Conservation (phyloP, 2,888 invertebrate species). For the Protonemura montana region DNA sequence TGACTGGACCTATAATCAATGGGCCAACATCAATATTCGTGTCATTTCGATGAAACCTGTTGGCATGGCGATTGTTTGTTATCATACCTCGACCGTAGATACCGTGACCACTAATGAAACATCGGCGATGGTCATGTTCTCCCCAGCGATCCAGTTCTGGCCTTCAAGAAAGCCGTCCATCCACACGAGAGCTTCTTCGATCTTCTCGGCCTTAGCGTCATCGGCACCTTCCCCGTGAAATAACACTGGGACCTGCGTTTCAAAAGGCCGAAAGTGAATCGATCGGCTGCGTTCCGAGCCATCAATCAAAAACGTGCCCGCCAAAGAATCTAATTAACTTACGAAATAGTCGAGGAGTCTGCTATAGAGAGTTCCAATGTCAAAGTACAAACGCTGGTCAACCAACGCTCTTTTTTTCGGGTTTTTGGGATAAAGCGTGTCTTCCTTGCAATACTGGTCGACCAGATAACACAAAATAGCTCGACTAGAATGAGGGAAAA, state of each 20-base stretch:
- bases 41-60: too few species aligned
- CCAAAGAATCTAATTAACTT: conserved; percentile 57
- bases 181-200: conserved; percentile 68
- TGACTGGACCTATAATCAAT: background rate
- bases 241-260: conserved; percentile 51
- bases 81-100: conserved; percentile 63
- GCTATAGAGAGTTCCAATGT: conserved; percentile 76
- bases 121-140: conserved; percentile 71
- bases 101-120: conserved; percentile 66
- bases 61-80: background rate
- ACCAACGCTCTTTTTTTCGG: conserved; percentile 78
- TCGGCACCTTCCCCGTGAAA: conserved; percentile 46
- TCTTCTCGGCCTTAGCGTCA: conserved; percentile 46
- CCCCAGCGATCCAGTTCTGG: conserved; percentile 69
- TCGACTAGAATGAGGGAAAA: conserved; percentile 63
- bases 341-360: conserved; percentile 77
- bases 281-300: background rate
- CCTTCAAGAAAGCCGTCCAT: conserved; percentile 67
- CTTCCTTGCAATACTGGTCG: conserved; percentile 81
- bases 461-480: conserved; percentile 82
- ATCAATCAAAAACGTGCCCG: background rate
- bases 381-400: conserved; percentile 82
- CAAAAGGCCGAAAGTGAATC: background rate
- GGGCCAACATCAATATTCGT: background rate
- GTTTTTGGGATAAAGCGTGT: conserved; percentile 78